A percentile compares a stretch with the other conserved stretches of the same genome.
Conservation (phyloP, 2,888 invertebrate species). For the Lithophane socia region DNA sequence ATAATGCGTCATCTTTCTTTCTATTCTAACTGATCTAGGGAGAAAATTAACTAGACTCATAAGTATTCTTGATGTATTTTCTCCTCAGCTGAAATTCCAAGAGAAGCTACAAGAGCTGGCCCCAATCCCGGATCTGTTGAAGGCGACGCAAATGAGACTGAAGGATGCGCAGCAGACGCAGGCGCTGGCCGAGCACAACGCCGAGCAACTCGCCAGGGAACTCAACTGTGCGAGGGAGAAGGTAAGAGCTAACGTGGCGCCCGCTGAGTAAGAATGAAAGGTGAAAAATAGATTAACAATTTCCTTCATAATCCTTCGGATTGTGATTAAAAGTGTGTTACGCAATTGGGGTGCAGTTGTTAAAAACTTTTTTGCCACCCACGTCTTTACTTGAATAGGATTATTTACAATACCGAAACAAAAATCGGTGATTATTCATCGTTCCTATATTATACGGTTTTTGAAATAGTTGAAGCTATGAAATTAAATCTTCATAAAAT, state of each 20-base stretch:
- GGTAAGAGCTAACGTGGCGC: constrained; percentile 72
- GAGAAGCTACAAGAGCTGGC: constrained; percentile 93
- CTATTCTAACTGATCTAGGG: background rate
- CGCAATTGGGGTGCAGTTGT: too few species aligned
- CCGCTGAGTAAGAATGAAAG: background rate
- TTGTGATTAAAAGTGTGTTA: background rate
- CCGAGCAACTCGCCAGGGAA: constrained; percentile 92
- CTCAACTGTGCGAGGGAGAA: constrained; percentile 91
- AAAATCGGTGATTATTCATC: background rate
- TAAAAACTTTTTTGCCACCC: background rate
- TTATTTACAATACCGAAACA: background rate
- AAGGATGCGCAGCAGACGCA: constrained; percentile 93
- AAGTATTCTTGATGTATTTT: background rate
- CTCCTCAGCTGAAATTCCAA: constrained; percentile 90
- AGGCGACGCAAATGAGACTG: constrained; percentile 92
- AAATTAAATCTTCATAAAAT: background rate
- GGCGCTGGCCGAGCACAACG: constrained; percentile 92
- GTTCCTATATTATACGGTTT: background rate
- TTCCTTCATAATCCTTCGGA: background rate
- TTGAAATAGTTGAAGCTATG: background rate
- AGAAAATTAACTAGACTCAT: background rate
- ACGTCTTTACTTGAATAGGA: background rate
- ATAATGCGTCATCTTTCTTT: background rate
- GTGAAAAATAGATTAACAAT: background rate
- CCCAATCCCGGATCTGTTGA: constrained; percentile 92